Evolutionary conservation across 53 echinoderm and acorn worm species (phyloP).

Genomic region (Astropecten irregularis): DNA sequence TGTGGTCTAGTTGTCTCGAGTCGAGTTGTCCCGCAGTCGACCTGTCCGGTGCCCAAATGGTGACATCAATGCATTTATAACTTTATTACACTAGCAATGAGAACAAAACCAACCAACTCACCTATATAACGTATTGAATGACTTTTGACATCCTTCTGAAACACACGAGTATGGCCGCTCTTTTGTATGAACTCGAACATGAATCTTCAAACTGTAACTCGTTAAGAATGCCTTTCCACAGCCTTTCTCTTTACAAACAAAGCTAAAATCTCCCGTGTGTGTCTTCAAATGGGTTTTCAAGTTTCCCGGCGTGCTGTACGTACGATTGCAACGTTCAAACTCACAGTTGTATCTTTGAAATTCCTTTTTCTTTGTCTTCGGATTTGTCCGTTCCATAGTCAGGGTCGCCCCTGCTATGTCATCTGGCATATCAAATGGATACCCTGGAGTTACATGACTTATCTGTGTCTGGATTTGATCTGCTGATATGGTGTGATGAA

Average conservation of each 20-base stretch:
- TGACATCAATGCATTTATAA: too few species aligned
- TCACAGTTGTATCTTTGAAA: slow-evolving; percentile 81
- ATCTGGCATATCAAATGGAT: slow-evolving; percentile 34
- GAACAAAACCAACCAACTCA: too few species aligned
- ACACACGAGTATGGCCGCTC: slow-evolving; percentile 98
- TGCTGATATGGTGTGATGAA: slow-evolving; percentile 93
- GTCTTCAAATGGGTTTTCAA: slow-evolving; percentile 94
- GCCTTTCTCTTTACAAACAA: slow-evolving; percentile 86
- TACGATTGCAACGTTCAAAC: slow-evolving; percentile 82
- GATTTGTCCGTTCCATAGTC: slow-evolving; percentile 88
- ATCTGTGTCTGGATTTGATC: slow-evolving; percentile 89
- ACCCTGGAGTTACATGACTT: slow-evolving; percentile 47
- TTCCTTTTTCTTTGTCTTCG: slow-evolving; percentile 83
- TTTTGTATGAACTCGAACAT: slow-evolving; percentile 96
- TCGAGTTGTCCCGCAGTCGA: too few species aligned
- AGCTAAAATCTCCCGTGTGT: slow-evolving; percentile 93
- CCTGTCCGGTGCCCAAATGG: too few species aligned
- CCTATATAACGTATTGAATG: slow-evolving; percentile 97
- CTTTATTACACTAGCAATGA: too few species aligned
- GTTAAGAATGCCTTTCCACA: slow-evolving; percentile 98
- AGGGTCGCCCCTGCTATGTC: slow-evolving; percentile 88
- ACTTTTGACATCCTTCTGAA: slow-evolving; percentile 83
- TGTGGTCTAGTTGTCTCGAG: too few species aligned
- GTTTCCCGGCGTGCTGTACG: slow-evolving; percentile 95
- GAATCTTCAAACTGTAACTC: slow-evolving; percentile 96